Evolutionary conservation across 2,797 vertebrate species (phyloP), one percentile per base, ranked within the genome.

Genomic region (Salmo trutta): DNA sequence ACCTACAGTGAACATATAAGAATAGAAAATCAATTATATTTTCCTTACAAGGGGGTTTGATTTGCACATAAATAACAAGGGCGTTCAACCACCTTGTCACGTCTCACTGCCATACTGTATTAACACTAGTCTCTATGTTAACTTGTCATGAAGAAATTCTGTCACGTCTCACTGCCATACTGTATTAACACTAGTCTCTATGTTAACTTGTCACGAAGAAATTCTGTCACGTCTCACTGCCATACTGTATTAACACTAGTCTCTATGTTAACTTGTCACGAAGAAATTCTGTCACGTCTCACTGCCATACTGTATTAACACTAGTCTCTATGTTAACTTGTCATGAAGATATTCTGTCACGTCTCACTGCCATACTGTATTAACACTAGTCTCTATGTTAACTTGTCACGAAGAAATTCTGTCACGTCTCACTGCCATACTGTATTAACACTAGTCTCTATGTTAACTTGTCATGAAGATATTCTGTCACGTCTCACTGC

Each of bases 381-480:
- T 29, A 16, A 14, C 3, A 36, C 33, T 7, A 36, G 33, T 36
- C 33, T 24, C 33, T 3, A 17, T 21, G 53, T 75, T 74, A 51
- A 54, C 76, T 15, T 21, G 69, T 72, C 70, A 27, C 36, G 47
- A 12, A 47, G 75, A 77, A 41, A 4, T 56, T n/a, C 54, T 62
- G 17, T 64, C 29, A 5, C 17, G 52, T 53, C 31, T 74, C 54
- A 74, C 27, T 27, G 10, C 59, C 73, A 36, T n/a, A 15, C 54
- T 21, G 65, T 5, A 66, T 3, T 29, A 16, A 14, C 3, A 36
- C 33, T 7, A 36, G 33, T 36, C 33, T 24, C 33, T 3, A 17
- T 21, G 53, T 75, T 74, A 51, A 54, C 76, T 15, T 21, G 69
- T 72, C 70, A 27, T 33, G 47, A 12, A 47, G 75, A 77, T 62